Conservation (phyloP, 2,113 vertebrate genomes). For the Melanocharis versteri region DNA sequence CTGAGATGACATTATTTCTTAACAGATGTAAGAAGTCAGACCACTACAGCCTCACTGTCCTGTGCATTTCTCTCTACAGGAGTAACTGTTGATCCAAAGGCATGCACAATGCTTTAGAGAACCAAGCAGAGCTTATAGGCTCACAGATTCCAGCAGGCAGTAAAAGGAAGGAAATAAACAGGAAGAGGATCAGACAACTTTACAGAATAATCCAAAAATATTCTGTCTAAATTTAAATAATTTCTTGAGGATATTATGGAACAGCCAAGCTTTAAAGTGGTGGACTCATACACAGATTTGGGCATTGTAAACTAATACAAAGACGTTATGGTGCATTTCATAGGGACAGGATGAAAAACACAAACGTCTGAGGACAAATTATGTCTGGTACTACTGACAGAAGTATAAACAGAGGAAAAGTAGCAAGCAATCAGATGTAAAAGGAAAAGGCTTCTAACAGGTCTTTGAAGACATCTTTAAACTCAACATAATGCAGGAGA, state of each 20-base stretch:
- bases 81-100: neutral
- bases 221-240: neutral
- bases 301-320: neutral
- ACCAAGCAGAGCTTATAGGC: neutral
- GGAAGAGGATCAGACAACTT: neutral
- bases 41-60: neutral
- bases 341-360: neutral
- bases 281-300: neutral
- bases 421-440: neutral
- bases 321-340: neutral
- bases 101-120: neutral
- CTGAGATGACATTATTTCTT: neutral
- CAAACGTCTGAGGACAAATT: neutral
- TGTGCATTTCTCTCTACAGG: neutral
- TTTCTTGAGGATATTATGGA: neutral
- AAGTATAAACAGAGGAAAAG: neutral
- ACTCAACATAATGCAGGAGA: neutral
- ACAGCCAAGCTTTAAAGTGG: neutral
- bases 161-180: neutral
- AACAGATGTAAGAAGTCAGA: neutral
- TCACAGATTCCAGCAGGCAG: neutral
- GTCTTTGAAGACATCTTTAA: neutral
- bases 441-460: neutral
- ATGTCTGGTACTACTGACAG: neutral
- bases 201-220: neutral